phyloP scores from a whole-genome alignment of 2,113 vertebrate species.

The Dipodomys spectabilis region DNA sequence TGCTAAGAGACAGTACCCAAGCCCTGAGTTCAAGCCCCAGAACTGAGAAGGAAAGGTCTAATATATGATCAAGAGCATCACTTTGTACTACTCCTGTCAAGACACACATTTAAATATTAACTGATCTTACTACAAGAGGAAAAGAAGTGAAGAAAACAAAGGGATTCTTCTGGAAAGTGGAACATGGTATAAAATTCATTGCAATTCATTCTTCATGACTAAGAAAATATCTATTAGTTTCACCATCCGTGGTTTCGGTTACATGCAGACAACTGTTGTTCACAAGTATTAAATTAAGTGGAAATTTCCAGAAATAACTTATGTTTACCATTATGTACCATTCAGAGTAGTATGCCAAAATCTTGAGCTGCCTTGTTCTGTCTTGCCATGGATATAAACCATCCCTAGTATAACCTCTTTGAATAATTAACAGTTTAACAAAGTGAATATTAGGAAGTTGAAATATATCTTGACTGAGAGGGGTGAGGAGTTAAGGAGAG shows the following conservation, averaged over 20 bases:
- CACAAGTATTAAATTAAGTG: not conserved
- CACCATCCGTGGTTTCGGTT: not conserved
- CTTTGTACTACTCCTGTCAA: not conserved
- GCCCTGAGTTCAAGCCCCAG: no score
- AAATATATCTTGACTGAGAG: no score
- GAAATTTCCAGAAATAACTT: constrained; percentile 6
- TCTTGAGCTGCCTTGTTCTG: not conserved
- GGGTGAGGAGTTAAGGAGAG: no score
- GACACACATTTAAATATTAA: constrained; percentile 1
- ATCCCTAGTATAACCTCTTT: not conserved
- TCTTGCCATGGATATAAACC: not conserved
- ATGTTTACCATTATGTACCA: not conserved
- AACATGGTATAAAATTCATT: constrained; percentile 10
- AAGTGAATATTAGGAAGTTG: no score
- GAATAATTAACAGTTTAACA: no score
- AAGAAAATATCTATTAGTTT: constrained; percentile 12
- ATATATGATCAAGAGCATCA: constrained; percentile 11
- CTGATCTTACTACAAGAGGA: not conserved
- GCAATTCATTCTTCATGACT: not conserved
- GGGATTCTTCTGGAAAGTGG: constrained; percentile 33
- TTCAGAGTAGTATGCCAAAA: not conserved
- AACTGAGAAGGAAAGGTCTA: not conserved
- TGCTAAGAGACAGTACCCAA: no score
- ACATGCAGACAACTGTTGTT: not conserved
- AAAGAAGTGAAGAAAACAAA: not conserved